Evolutionary conservation across 2,888 invertebrate species (phyloP), one percentile per base, ranked within the genome.

Genomic region (Agrotis clavis): DNA sequence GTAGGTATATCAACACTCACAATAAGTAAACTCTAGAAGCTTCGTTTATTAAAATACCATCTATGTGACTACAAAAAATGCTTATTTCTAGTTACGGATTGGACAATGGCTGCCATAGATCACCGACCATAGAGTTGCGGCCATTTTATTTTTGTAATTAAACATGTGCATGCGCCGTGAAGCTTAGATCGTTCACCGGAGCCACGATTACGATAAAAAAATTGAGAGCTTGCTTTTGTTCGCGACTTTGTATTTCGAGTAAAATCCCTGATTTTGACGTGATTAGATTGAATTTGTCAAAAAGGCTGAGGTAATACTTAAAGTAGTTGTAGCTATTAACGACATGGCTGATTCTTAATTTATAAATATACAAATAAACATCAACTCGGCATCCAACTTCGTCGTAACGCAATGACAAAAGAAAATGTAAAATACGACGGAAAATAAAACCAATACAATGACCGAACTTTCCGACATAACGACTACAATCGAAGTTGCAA

Each of bases 101-200:
- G 81, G 79, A 80, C 78, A 76, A 86, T 81, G 78, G 76, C 82
- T 81, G 78, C 87, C 94, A 94, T 94, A 94, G 87, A 86, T 91
- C 93, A 93, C 93, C 64, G 64, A 56, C 48, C 71, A 76, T 59
- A 69, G 76, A 77, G 54, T 25, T 54, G 59, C 83, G 81, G 84
- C 77, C 81, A 80, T 82, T 81, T 83, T 86, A 87, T 86, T 87
- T 89, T 81, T 88, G 91, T 92, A 94, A 94, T 94, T 93, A 93
- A 90, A 84, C 82, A 82, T 91, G 94, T 84, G 87, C 94, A 92
- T 77, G 71, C 82, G 73, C 92, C 94, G 94, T 94, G 94, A 92
- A 90, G 84, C 79, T 64, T 68, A 89, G 92, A 89, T 88, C 89
- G 84, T 90, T 89, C 83, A 85, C 81, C 85, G 81, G 66, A 60